Evolutionary conservation across 2,888 invertebrate genomes (phyloP).

Genomic region (Listrodromus nycthemerus): DNA sequence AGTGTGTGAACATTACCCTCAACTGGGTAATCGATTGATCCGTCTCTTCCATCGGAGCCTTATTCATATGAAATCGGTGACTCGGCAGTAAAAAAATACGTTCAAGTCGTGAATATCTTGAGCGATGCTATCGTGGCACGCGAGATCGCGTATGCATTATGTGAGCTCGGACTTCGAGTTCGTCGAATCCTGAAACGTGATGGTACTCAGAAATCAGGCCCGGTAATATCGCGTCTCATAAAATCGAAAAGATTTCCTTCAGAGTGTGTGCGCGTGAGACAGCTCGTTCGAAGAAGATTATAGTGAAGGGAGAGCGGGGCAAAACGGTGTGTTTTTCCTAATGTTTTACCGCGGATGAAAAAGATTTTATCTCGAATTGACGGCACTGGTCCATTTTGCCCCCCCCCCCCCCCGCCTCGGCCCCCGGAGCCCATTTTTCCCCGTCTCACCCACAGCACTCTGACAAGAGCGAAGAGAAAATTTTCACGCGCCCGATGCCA

Average conservation of each 20-base stretch:
- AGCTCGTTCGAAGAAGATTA: constrained; percentile 49
- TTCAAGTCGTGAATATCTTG: background rate
- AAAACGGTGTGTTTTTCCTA: background rate
- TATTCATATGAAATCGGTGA: background rate
- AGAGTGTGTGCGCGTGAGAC: constrained; percentile 37
- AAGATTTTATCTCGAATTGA: background rate
- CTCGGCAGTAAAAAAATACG: background rate
- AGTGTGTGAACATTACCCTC: too few species aligned
- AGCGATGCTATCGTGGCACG: background rate
- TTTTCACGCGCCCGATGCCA: background rate
- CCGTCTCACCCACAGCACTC: background rate
- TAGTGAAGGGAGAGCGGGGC: constrained; percentile 14
- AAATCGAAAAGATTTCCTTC: constrained; percentile 32
- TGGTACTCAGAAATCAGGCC: constrained; percentile 50
- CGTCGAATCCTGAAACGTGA: constrained; percentile 46
- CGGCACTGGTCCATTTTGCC: background rate
- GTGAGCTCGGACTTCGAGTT: constrained; percentile 32
- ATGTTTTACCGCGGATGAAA: background rate
- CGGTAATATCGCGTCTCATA: constrained; percentile 48
- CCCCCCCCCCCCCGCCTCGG: too few species aligned
- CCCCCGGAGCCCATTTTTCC: background rate
- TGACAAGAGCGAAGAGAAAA: background rate
- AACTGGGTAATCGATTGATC: background rate
- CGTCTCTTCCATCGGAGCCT: background rate
- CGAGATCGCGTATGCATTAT: constrained; percentile 9